Percentiles rank a stretch among this genome's conserved stretches.
Evolutionary conservation across 1,140 invertebrate genomes (phyloP).

Genomic region (Lordiphosa mommai): DNA sequence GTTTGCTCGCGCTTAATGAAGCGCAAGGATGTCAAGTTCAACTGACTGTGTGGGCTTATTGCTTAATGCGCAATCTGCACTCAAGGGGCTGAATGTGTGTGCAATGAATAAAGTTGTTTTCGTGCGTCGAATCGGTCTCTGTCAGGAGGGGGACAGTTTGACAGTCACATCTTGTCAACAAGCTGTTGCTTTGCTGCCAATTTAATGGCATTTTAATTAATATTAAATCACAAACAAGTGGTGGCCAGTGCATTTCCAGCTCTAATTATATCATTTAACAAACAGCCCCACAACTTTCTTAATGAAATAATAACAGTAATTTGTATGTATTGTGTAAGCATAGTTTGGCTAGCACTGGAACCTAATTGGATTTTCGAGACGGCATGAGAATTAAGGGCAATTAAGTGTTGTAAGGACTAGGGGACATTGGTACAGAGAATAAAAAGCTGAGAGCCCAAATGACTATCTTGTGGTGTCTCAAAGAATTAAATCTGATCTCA

Average conservation of each 20-base stretch:
- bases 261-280: too few relatives aligned
- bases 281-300: background rate
- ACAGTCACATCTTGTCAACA: constrained; percentile 6
- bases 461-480: too few relatives aligned
- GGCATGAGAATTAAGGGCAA: too few relatives aligned
- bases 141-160: constrained; percentile 14
- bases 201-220: constrained; percentile 60
- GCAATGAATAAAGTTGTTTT: background rate
- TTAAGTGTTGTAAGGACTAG: too few relatives aligned
- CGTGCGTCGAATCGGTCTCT: background rate
- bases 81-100: background rate
- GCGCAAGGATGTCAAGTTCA: constrained; percentile 40
- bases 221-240: constrained; percentile 37
- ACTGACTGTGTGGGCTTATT: constrained; percentile 24
- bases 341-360: background rate
- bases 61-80: constrained; percentile 6
- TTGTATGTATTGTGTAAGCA: background rate
- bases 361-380: background rate
- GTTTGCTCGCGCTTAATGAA: constrained; percentile 28
- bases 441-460: too few relatives aligned
- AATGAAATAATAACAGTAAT: background rate
- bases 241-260: too few relatives aligned
- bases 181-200: constrained; percentile 33
- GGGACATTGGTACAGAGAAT: too few relatives aligned
- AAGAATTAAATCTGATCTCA: too few relatives aligned